Base-by-base conservation (phyloP, 2,888 invertebrate species). In the Ctena decussata region DNA sequence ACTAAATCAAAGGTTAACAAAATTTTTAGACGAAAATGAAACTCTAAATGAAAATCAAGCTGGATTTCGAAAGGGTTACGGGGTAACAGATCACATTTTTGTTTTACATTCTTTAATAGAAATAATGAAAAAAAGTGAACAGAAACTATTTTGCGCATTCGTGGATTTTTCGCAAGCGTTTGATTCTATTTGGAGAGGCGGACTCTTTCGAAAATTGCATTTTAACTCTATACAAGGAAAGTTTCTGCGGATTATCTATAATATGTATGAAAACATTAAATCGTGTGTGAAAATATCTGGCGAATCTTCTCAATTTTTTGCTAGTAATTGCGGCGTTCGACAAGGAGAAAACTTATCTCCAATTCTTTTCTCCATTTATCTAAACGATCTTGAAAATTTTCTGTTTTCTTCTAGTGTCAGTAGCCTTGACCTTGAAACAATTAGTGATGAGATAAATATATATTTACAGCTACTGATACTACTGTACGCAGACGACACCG, bases 41-140 rank as follows among this genome's bases (percentile, higher is more conserved):
- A 74, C 84, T 37, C 41, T 87, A 15, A 37, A 60, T 39, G 73
- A 80, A 71, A 77, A 71, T 30, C 84, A 87, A 74, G 80, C 80
- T 27, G 84, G 84, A 24, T 87, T 75, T 27, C 72, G 80, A 65
- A 77, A 87, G 44, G 73, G 72, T 18, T 65, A 79, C 32, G 71
- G 80, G 35, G 80, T 77, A 8, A 44, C 65, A 18, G 87, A 87
- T 46, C 82, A 87, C 27, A 65, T 82, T 49, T 87, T 87, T 60
- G 60, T 49, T 30, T 35, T 87, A 0, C n/a, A n/a, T n/a, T n/a
- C n/a, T n/a, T n/a, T n/a, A n/a, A n/a, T n/a, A n/a, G n/a, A n/a
- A n/a, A n/a, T n/a, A n/a, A n/a, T n/a, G n/a, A n/a, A n/a, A n/a
- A n/a, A n/a, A n/a, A n/a, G n/a, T n/a, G n/a, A n/a, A 41, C 1